Evolutionary conservation across 1,140 invertebrate genomes (phyloP).

Genomic region (Neotoxoptera formosana): DNA sequence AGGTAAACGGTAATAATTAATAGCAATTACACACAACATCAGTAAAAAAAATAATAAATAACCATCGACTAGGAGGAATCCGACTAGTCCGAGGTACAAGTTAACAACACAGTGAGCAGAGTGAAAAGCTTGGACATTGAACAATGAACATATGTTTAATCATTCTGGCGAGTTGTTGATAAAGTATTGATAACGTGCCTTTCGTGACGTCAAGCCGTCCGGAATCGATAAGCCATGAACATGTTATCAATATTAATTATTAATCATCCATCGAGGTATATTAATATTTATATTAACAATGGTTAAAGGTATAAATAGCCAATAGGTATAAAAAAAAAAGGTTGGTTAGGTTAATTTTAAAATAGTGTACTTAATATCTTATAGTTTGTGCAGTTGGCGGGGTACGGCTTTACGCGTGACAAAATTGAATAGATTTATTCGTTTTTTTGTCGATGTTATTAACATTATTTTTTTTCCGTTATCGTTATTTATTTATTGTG

Average conservation of each 20-base stretch:
- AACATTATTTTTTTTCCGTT: not conserved
- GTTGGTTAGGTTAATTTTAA: too few species aligned
- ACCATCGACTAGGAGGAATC: not conserved
- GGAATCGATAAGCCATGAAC: not conserved
- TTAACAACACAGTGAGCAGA: not conserved
- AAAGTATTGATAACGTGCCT: not conserved
- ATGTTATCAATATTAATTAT: not conserved
- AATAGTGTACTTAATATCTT: too few species aligned
- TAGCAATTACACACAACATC: not conserved
- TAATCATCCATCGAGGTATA: not conserved
- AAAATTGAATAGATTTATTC: too few species aligned
- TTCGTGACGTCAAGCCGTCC: not conserved
- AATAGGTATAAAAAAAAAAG: too few species aligned
- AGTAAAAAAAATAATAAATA: not conserved
- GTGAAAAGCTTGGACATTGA: conserved; percentile 2
- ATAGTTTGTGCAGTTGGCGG: too few species aligned
- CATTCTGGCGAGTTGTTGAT: not conserved
- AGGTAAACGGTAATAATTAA: not conserved
- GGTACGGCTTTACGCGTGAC: too few species aligned
- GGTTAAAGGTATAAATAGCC: too few species aligned
- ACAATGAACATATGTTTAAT: conserved; percentile 46
- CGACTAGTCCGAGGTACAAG: not conserved
- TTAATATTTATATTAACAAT: too few species aligned
- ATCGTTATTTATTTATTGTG: not conserved
- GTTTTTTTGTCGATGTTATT: not conserved